Evolutionary conservation across 1,140 invertebrate species (phyloP), one percentile per base, ranked within the genome.

Genomic region (Carposina sasakii): DNA sequence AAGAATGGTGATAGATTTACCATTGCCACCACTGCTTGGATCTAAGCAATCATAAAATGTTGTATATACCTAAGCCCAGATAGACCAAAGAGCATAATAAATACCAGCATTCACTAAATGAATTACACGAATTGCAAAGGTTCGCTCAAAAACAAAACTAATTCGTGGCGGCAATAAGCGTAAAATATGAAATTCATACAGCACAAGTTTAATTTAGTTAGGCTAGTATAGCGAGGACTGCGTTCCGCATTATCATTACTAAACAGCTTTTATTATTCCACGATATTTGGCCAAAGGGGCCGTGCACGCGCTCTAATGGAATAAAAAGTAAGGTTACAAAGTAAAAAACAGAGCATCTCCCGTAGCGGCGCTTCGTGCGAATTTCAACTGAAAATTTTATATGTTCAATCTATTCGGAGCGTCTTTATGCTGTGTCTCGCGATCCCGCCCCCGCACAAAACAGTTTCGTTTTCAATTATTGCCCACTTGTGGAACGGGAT

Each of bases 261-360:
- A 81, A 84, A 71, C 76, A 78, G 81, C 75, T 79, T 81, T 78
- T 84, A 82, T 82, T 82, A 81, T 84, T 82, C 71, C 71, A 72
- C 63, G 70, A 79, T 84, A 81, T 81, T 84, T 71, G 78, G 72
- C 78, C 79, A 76, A 60, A 75, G 78, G 72, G 75, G 71, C 68
- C 67, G 67, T 76, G 77, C 75, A 81, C 63, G 68, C 69, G 60
- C 71, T 67, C 74, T 84, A 84, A 84, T 84, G 78, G 81, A 84
- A 84, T 82, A 84, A 84, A 84, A 84, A 84, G 81, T 82, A 81
- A 84, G 81, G 76, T 82, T 71, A 77, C 81, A 81, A 77, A 82
- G 76, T 82, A 84, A 82, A 82, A 84, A 81, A 77, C 75, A 79
- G 71, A 71, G 71, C 57, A 63, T 63, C 77, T 71, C 79, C 76